Percentiles rank a stretch among this genome's conserved stretches.
Conservation (phyloP, 2,797 vertebrate species). For the Nannoperca obscura region DNA sequence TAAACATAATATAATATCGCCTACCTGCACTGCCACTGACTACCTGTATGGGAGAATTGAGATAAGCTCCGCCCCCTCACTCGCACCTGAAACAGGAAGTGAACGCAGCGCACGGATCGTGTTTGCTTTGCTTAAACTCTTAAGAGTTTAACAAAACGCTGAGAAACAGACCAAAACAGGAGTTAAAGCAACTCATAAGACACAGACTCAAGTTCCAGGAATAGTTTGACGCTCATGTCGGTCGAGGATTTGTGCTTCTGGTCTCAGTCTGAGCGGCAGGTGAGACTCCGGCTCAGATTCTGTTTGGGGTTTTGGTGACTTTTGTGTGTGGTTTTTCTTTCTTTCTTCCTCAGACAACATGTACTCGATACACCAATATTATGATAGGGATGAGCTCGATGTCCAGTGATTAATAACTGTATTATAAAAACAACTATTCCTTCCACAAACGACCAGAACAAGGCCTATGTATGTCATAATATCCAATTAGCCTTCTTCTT, state of each 20-base stretch:
- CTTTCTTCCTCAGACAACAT: not conserved
- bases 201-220: rapidly evolving
- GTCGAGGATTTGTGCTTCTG: not conserved
- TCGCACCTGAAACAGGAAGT: constrained; percentile 58
- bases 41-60: not conserved
- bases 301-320: not conserved
- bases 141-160: not conserved
- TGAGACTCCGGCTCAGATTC: not conserved
- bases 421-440: not conserved
- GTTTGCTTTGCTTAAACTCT: too few species aligned
- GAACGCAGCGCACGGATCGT: rapidly evolving
- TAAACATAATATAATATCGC: too few species aligned
- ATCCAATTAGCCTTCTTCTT: not conserved
- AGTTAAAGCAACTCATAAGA: not conserved
- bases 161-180: not conserved
- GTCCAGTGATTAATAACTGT: not conserved
- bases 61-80: constrained; percentile 41
- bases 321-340: not conserved
- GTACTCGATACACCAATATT: not conserved
- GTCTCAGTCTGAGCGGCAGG: constrained; percentile 15
- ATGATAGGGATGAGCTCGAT: not conserved
- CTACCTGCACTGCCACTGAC: too few species aligned
- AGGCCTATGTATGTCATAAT: not conserved
- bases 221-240: not conserved
- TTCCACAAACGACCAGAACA: not conserved